phyloP scores from a whole-genome alignment of 2,797 vertebrate species.

The Mastacembelus armatus region DNA sequence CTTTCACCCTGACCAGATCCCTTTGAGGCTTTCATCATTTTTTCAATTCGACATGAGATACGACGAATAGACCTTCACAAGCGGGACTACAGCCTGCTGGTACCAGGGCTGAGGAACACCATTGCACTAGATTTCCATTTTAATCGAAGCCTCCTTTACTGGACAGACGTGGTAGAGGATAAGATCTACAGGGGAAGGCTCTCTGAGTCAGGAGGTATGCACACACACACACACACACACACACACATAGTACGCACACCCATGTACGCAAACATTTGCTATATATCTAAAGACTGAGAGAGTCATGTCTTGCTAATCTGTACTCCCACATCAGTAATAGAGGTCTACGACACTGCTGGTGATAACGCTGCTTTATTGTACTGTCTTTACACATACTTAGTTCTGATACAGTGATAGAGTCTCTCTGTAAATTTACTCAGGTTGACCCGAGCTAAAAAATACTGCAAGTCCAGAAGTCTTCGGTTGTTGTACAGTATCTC shows the following conservation, averaged over 20 bases:
- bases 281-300: slow-evolving; percentile 18
- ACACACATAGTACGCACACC: not conserved
- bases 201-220: slow-evolving; percentile 92
- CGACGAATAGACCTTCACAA: slow-evolving; percentile 98
- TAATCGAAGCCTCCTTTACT: slow-evolving; percentile 95
- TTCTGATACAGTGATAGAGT: slow-evolving; percentile 34
- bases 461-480: slow-evolving; percentile 25
- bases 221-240: no score
- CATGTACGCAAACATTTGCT: slow-evolving; percentile 14
- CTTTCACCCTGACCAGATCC: slow-evolving; percentile 86
- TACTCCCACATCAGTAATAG: slow-evolving; percentile 19
- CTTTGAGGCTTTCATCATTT: slow-evolving; percentile 99
- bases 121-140: slow-evolving; percentile 99
- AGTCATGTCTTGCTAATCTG: slow-evolving; percentile 28
- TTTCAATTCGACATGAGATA: slow-evolving; percentile 99
- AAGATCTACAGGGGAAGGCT: slow-evolving; percentile 98
- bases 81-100: slow-evolving; percentile 95
- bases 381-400: slow-evolving; percentile 25
- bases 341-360: slow-evolving; percentile 9
- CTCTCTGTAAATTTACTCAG: slow-evolving; percentile 35
- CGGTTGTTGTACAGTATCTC: slow-evolving; percentile 13
- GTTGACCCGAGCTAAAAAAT: slow-evolving; percentile 31
- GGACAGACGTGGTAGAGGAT: slow-evolving; percentile 99
- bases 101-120: slow-evolving; percentile 96
- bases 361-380: slow-evolving; percentile 36